These are phyloP conservation scores for Hippoglossus stenolepis DNA, from an alignment of 2,113 vertebrate genomes.

Conservation along the genomic window DNA sequence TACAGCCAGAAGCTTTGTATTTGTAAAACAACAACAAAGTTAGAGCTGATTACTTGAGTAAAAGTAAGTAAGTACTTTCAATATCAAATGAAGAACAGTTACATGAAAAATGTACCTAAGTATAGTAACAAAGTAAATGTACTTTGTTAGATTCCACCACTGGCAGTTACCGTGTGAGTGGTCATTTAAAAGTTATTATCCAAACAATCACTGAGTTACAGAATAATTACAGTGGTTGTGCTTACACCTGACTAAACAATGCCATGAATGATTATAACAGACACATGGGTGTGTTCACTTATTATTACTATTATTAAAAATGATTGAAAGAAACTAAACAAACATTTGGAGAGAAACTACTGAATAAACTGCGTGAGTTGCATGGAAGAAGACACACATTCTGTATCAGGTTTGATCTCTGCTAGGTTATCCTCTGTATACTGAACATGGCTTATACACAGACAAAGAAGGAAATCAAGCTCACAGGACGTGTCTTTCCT, in stretches of 20 bases:
- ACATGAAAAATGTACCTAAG: no score
- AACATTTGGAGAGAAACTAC: background rate
- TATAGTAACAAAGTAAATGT: no score
- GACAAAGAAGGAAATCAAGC: conserved; percentile 8
- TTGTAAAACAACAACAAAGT: background rate
- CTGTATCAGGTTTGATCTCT: conserved; percentile 38
- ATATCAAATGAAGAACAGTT: no score
- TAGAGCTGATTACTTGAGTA: no score
- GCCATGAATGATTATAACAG: no score
- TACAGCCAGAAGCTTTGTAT: background rate
- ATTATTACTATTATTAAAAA: background rate
- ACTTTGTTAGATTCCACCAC: no score
- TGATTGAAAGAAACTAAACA: background rate
- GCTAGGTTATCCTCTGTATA: conserved; percentile 13
- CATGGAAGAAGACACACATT: background rate
- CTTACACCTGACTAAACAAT: no score
- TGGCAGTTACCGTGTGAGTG: no score
- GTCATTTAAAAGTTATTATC: no score
- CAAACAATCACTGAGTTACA: no score
- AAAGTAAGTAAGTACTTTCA: no score
- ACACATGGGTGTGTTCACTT: background rate
- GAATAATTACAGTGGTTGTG: no score
- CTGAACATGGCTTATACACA: conserved; percentile 28
- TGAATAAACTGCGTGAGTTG: background rate
- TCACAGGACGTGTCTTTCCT: conserved; percentile 48